Evolutionary conservation across 2,113 vertebrate species (phyloP).

Genomic region (Corythornis madagascariensis): DNA sequence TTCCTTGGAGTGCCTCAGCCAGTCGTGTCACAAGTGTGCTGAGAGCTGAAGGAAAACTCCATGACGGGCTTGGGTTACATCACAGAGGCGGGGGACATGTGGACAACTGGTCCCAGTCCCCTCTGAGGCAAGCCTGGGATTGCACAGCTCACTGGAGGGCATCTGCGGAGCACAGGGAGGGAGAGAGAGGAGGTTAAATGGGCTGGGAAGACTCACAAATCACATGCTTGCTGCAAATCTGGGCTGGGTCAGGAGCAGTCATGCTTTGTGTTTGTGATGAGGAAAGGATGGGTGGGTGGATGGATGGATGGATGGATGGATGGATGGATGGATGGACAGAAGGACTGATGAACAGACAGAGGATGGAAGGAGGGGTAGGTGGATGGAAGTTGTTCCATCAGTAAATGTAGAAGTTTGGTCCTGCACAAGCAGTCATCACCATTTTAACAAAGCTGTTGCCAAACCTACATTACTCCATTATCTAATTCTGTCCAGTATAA

Average conservation of each 20-base stretch:
- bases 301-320: neutral
- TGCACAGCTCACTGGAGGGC: neutral
- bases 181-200: neutral
- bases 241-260: neutral
- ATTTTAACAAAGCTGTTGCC: slow-evolving; percentile 6
- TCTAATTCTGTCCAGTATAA: slow-evolving; percentile 29
- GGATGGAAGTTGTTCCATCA: neutral
- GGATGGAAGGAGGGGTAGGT: neutral
- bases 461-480: slow-evolving; percentile 22
- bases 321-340: neutral
- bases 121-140: neutral
- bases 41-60: neutral
- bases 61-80: neutral
- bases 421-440: slow-evolving; percentile 34
- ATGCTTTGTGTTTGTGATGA: neutral
- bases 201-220: neutral
- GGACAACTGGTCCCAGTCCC: neutral
- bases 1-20: neutral
- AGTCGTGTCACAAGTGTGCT: neutral
- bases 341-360: neutral
- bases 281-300: neutral
- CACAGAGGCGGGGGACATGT: neutral
- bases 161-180: neutral
- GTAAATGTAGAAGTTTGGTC: neutral
- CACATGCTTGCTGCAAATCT: neutral